Evolutionary conservation across 2,797 vertebrate species (phyloP), one percentile per base, ranked within the genome.

Genomic region (Myotis vivesi): DNA sequence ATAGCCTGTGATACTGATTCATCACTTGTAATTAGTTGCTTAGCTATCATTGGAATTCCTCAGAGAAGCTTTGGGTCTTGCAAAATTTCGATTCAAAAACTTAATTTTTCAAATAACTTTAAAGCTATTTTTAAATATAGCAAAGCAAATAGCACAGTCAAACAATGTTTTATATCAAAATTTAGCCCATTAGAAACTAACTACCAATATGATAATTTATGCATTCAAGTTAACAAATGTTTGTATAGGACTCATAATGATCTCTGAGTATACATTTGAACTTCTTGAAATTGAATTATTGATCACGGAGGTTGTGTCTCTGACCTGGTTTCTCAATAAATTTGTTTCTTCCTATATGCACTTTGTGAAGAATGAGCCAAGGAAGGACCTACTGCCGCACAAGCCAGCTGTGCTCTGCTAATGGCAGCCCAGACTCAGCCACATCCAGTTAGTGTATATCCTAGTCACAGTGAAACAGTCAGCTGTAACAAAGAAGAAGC

Each of bases 261-360:
- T 82, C 84, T 93, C 85, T 64, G 77, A 57, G 33, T 51, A 88
- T 44, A 90, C 77, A 93, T 90, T 85, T 95, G 85, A 95, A 87
- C 49, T 91, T 86, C 83, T 85, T 64, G 1, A 89, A 95, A 94
- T 66, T 72, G 44, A 28, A 87, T 87, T 95, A 87, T 89, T 69
- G 64, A 89, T 90, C 55, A 93, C 69, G n/a, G 51, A 81, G 25
- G 3, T 59, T 82, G 25, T 93, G 64, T 10, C 38, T 86, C 73
- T 89, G 53, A 87, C 38, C 38, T 93, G 41, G 41, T 46, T 75
- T 92, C 77, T 92, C 62, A 94, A 69, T 64, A 80, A 64, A 57
- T 80, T 12, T 77, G 62, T 82, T 57, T 36, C 33, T 94, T 75
- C 8, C 16, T 53, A 20, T n/a, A 38, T 30, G 20, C 8, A 46